Evolutionary conservation across 1,140 invertebrate genomes (phyloP).

Genomic region (Eurosta solidaginis): DNA sequence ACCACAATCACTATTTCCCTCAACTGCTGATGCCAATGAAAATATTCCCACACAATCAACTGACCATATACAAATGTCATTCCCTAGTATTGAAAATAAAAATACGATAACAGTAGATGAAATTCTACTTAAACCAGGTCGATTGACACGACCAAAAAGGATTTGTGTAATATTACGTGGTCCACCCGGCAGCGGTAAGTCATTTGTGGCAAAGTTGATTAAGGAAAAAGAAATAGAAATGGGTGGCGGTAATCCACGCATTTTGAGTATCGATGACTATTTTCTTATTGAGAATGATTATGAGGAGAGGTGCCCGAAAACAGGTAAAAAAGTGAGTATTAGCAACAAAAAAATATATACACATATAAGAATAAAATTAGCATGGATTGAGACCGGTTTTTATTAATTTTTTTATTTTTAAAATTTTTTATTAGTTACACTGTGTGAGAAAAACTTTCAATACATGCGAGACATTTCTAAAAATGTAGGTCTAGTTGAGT

Average conservation of each 20-base stretch:
- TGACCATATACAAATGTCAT: conserved; percentile 40
- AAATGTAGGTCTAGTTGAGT: too few relatives aligned
- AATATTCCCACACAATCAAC: conserved; percentile 30
- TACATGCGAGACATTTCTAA: too few relatives aligned
- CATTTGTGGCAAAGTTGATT: conserved; percentile 78
- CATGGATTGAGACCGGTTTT: too few relatives aligned
- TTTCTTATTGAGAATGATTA: conserved; percentile 90
- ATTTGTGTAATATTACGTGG: conserved; percentile 90
- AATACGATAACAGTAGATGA: conserved; percentile 79
- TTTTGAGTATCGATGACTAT: conserved; percentile 94
- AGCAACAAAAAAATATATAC: not conserved
- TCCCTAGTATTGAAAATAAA: conserved; percentile 48
- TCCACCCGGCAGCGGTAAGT: conserved; percentile 85
- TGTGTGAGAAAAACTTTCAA: too few relatives aligned
- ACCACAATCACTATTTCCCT: conserved; percentile 39
- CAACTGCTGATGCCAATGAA: conserved; percentile 43
- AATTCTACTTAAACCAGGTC: conserved; percentile 64
- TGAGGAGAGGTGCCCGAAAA: conserved; percentile 75
- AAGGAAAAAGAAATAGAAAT: conserved; percentile 69
- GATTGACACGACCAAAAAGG: conserved; percentile 73
- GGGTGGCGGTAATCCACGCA: conserved; percentile 73
- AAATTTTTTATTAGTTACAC: too few relatives aligned
- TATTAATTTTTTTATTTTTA: too few relatives aligned
- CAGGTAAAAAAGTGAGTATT: conserved; percentile 72
- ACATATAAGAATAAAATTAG: not conserved